phyloP scores from a whole-genome alignment of 2,113 vertebrate species.

The Ceyx cyanopectus region DNA sequence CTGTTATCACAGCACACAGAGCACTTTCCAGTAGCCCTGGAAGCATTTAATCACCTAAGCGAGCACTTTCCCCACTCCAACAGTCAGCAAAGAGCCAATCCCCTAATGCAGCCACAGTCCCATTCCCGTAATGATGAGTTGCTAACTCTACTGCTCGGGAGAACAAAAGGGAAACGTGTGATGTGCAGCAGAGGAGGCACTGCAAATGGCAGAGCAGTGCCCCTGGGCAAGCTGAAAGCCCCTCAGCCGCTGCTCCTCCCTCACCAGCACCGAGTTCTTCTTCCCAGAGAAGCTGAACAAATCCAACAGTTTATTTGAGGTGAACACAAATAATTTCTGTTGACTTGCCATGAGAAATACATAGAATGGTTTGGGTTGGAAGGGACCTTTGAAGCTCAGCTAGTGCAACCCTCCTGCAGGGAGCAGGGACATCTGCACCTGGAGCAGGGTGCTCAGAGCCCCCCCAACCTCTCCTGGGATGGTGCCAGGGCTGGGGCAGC shows the following conservation, averaged over 20 bases:
- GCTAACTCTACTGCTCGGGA: not conserved
- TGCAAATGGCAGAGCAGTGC: not conserved
- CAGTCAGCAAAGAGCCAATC: constrained; percentile 44
- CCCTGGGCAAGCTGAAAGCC: not conserved
- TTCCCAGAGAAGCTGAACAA: not conserved
- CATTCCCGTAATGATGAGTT: not conserved
- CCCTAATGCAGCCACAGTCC: not conserved
- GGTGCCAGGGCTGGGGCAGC: no score
- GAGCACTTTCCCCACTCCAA: constrained; percentile 14
- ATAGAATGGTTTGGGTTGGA: not conserved
- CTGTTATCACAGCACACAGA: not conserved
- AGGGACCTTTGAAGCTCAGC: not conserved
- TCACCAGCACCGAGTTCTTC: accelerated
- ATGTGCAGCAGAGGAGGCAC: not conserved
- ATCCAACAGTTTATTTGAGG: not conserved
- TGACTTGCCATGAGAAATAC: not conserved
- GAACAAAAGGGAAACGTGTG: not conserved
- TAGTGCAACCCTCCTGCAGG: not conserved
- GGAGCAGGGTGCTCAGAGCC: no score
- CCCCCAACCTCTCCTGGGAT: no score
- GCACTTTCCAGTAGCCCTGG: not conserved
- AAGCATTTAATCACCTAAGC: constrained; percentile 47
- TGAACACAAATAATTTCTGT: not conserved
- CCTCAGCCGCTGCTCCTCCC: not conserved
- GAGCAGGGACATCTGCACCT: no score